Conservation (phyloP, 2,113 vertebrate genomes). For the Spea multiplicata region DNA sequence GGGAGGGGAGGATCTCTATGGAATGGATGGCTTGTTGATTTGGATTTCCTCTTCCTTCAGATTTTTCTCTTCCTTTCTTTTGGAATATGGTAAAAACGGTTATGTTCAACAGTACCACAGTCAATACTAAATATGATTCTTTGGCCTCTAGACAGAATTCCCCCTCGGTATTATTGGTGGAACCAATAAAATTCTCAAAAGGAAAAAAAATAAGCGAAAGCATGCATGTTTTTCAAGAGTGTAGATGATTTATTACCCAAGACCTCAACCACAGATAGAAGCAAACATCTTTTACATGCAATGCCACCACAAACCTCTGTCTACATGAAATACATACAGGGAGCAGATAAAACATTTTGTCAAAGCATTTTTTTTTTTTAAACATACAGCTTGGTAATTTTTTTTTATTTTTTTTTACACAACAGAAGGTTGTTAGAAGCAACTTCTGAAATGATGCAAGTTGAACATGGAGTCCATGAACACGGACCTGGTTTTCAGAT, state of each 20-base stretch:
- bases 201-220: neutral
- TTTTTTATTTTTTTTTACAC: too few relatives aligned
- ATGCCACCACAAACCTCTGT: slow-evolving; percentile 19
- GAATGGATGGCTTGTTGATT: too few relatives aligned
- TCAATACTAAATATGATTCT: too few relatives aligned
- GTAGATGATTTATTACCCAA: slow-evolving; percentile 42
- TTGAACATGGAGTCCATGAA: neutral
- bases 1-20: too few relatives aligned
- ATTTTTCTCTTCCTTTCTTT: too few relatives aligned
- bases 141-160: too few relatives aligned
- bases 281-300: slow-evolving; percentile 40
- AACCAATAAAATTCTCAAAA: neutral
- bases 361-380: slow-evolving; percentile 23
- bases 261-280: slow-evolving; percentile 42
- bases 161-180: neutral
- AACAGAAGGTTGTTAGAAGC: slow-evolving; percentile 38
- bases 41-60: too few relatives aligned
- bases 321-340: slow-evolving; percentile 42
- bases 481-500: slow-evolving; percentile 20
- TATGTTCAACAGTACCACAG: too few relatives aligned
- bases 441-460: slow-evolving; percentile 34
- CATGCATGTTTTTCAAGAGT: neutral
- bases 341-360: neutral
- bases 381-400: slow-evolving; percentile 35
- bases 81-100: too few relatives aligned